Evolutionary conservation across 2,797 vertebrate genomes (phyloP), one percentile per base, ranked within the genome.

Genomic region (Melanotaenia nigrans): DNA sequence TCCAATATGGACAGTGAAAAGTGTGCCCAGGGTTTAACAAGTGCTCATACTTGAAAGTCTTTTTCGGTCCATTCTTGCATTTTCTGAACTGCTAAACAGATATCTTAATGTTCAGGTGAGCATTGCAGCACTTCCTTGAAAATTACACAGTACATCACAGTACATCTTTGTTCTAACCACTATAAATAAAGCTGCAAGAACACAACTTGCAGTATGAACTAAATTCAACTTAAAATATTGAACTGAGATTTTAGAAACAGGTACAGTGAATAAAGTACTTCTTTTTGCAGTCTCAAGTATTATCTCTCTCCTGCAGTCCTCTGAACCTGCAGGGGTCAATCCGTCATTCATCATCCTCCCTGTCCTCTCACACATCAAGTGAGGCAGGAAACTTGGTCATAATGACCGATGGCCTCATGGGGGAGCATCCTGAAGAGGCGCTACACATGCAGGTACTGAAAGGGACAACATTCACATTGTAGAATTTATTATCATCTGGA

Each of bases 361-460:
- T 99, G 84, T 99, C 98, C 2, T 99, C 98, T 54, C 97, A 98
- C 87, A 95, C 98, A 4, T 99, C 97, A 71, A 99, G 97, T 3
- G 98, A 99, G 93, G 95, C 96, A 0, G 98, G 98, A 71, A 99
- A 98, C 90, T 88, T 97, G n/a, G 95, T 96, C 84, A 95, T 97
- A 87, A 94, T 98, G 88, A 97, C 96, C 0, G 98, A 99, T 60
- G 94, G 95, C 61, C 92, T 97, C 69, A 90, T 96, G 88, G 95
- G 97, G 77, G 97, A 99, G 90, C 95, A 96, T 77, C 91, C 96
- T 0, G 98, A 99, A 86, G 98, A 99, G 11, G 92, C 95, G n/a
- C 95, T 96, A 85, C 96, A 96, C 91, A 97, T 99, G 97, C 98
- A 99, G 97, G 98, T 98, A 28, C 28, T 25, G 12, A 18, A 35